phyloP scores from a whole-genome alignment of 2,113 vertebrate species.

The Bufo gargarizans region DNA sequence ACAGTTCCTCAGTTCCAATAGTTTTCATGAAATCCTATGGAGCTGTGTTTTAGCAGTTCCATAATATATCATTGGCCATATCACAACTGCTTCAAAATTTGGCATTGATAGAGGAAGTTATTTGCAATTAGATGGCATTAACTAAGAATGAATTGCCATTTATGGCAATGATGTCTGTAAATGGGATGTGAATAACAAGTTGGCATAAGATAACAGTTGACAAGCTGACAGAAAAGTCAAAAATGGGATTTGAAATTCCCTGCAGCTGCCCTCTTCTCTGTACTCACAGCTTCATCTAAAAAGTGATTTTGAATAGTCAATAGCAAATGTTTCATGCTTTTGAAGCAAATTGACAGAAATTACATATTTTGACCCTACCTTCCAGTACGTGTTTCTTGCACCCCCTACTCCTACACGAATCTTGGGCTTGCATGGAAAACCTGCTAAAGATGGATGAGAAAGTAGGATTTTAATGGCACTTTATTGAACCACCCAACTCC shows the following conservation, averaged over 20 bases:
- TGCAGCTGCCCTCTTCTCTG: background rate
- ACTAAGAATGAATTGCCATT: background rate
- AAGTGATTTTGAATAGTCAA: background rate
- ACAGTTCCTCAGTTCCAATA: too few species aligned
- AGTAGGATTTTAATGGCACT: constrained; percentile 13
- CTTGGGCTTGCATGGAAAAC: background rate
- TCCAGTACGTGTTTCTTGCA: background rate
- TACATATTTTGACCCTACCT: constrained; percentile 19
- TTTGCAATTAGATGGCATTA: background rate
- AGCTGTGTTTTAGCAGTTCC: too few species aligned
- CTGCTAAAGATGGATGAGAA: constrained; percentile 15
- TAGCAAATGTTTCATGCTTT: background rate
- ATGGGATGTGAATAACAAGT: background rate
- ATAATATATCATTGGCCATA: background rate
- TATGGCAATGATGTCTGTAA: background rate
- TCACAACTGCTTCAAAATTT: background rate
- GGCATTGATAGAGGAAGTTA: background rate
- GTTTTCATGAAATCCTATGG: too few species aligned
- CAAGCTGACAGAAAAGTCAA: background rate
- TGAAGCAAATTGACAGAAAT: constrained; percentile 15
- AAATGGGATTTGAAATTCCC: background rate
- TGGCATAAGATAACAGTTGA: background rate
- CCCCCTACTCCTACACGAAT: background rate
- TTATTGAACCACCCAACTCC: constrained; percentile 11
- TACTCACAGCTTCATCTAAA: background rate